Conservation (phyloP, 2,113 vertebrate genomes). For the Catharus bicknelli region DNA sequence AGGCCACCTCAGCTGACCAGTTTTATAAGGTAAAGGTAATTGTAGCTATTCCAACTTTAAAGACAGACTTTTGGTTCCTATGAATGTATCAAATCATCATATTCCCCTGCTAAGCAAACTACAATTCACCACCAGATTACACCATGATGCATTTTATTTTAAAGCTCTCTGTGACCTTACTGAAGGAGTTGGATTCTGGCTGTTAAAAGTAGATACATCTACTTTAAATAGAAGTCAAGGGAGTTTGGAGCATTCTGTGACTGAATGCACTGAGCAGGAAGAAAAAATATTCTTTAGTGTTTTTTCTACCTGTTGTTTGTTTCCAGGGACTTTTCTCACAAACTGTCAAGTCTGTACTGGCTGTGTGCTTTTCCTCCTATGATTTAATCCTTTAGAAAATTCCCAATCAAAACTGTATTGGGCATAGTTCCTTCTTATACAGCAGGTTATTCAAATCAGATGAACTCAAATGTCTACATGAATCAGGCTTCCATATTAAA, state of each 20-base stretch:
- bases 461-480: neutral
- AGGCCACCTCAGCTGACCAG: neutral
- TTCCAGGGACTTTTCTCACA: neutral
- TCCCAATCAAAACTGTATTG: neutral
- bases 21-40: neutral
- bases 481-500: neutral
- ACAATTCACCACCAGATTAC: neutral
- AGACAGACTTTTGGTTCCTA: accelerated
- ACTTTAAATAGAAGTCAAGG: neutral
- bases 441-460: neutral
- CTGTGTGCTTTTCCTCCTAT: neutral
- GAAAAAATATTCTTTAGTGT: neutral
- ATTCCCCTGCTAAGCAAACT: neutral
- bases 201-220: neutral
- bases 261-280: neutral
- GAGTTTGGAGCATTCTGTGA: neutral
- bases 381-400: neutral
- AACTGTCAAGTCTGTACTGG: neutral
- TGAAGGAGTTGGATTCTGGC: neutral
- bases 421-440: neutral
- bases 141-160: neutral
- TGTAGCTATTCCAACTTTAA: neutral
- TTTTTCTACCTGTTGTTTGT: neutral
- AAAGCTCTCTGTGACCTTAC: neutral
- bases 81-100: neutral